A percentile compares a stretch with the other conserved stretches of the same genome.
Evolutionary conservation across 2,888 invertebrate genomes (phyloP).

Genomic region (Heliconius charithonia): DNA sequence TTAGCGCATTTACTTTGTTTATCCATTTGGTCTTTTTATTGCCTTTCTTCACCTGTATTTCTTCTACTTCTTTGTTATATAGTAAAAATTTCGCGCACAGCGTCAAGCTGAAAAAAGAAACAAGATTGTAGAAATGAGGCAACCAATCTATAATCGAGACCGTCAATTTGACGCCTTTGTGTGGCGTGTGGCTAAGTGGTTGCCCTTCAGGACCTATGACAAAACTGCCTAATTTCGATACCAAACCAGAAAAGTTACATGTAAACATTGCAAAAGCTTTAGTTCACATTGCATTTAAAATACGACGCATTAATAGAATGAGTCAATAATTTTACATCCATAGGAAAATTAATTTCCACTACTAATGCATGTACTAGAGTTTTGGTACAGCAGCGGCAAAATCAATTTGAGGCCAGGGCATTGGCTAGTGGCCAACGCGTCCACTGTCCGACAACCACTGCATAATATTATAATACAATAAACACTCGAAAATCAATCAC

Average conservation of each 20-base stretch:
- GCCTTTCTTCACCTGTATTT: too few relatives aligned
- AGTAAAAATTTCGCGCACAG: too few relatives aligned
- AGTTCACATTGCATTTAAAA: conserved; percentile 12
- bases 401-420: conserved; percentile 77
- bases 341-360: conserved; percentile 67
- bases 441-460: conserved; percentile 59
- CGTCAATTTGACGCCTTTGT: too few relatives aligned
- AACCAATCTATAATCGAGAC: too few relatives aligned
- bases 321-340: conserved; percentile 32
- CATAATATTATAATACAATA: conserved; percentile 60
- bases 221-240: neutral
- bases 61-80: too few relatives aligned
- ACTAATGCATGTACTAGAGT: conserved; percentile 68
- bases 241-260: neutral
- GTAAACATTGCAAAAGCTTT: neutral
- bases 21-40: too few relatives aligned
- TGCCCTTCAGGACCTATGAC: neutral
- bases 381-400: conserved; percentile 69
- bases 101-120: too few relatives aligned
- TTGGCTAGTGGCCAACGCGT: conserved; percentile 70
- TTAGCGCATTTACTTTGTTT: too few relatives aligned
- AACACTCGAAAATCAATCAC: conserved; percentile 56
- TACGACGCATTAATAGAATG: conserved; percentile 22
- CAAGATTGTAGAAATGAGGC: too few relatives aligned
- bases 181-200: too few relatives aligned